Conservation (phyloP, 2,888 invertebrate genomes). For the Drosophila putrida region DNA sequence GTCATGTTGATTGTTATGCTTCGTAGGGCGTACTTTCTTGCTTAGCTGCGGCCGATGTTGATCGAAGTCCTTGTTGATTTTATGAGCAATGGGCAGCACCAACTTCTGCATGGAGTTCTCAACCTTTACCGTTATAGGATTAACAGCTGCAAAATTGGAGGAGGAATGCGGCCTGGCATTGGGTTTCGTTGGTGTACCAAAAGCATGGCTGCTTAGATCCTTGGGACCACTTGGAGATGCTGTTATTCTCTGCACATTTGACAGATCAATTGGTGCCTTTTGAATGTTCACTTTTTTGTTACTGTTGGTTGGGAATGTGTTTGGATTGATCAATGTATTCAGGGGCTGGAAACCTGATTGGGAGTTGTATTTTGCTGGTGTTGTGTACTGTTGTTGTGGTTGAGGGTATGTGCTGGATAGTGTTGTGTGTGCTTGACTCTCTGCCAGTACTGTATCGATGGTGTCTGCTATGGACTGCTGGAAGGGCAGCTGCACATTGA, state of each 20-base stretch:
- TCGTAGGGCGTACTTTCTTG: not conserved
- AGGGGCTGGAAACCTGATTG: conserved; percentile 3
- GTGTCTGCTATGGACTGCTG: conserved; percentile 43
- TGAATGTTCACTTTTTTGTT: not conserved
- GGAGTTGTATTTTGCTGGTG: conserved; percentile 10
- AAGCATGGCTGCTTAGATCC: conserved; percentile 14
- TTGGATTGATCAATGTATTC: conserved; percentile 5
- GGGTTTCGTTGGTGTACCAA: not conserved
- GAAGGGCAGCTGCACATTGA: conserved; percentile 55
- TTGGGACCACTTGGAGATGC: conserved; percentile 8
- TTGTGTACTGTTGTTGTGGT: conserved; percentile 18
- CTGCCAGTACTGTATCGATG: conserved; percentile 29
- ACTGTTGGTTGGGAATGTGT: not conserved
- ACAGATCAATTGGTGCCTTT: not conserved
- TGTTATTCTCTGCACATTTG: conserved; percentile 3
- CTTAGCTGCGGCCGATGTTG: not conserved
- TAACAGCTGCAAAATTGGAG: not conserved
- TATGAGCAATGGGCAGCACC: conserved; percentile 7
- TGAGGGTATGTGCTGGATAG: conserved; percentile 29
- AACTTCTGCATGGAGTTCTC: conserved; percentile 8
- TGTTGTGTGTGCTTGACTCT: conserved; percentile 33
- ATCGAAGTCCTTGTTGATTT: conserved; percentile 4
- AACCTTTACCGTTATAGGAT: not conserved
- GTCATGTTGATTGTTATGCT: too few species aligned
- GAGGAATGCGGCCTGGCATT: not conserved